Conservation (phyloP, 2,888 invertebrate species). For the Ormyrus rosae region DNA sequence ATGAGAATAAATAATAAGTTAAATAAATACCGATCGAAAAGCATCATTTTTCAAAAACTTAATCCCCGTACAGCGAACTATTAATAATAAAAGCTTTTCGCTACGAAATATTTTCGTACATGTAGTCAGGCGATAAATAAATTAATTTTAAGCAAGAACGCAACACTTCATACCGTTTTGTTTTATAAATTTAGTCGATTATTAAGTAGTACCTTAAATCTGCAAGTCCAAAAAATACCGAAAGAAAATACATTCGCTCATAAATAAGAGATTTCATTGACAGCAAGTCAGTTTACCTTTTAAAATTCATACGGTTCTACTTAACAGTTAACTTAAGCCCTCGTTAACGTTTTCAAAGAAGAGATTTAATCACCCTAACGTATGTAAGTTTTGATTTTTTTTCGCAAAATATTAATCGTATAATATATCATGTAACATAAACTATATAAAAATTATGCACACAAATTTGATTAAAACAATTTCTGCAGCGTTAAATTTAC, state of each 20-base stretch:
- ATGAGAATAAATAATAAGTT: neutral
- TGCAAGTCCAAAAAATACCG: too few relatives aligned
- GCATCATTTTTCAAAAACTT: conserved; percentile 49
- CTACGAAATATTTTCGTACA: neutral
- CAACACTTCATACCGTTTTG: neutral
- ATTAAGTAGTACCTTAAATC: too few relatives aligned
- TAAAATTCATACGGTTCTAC: too few relatives aligned
- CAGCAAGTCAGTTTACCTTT: neutral
- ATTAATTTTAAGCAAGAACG: neutral
- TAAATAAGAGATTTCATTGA: conserved; percentile 10
- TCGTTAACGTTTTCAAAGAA: neutral
- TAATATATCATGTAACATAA: conserved; percentile 1
- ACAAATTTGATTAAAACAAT: conserved; percentile 36
- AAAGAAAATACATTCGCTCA: neutral
- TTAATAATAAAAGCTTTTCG: conserved; percentile 10
- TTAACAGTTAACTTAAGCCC: too few relatives aligned
- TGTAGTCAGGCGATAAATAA: conserved; percentile 22
- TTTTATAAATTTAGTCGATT: too few relatives aligned
- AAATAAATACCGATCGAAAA: conserved; percentile 25
- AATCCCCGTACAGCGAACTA: conserved; percentile 3
- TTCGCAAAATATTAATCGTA: conserved; percentile 18
- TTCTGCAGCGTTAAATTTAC: neutral
- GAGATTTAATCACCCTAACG: conserved; percentile 5
- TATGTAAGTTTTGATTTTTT: conserved; percentile 42
- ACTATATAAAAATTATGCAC: conserved; percentile 5